Percentiles rank a stretch among this genome's conserved stretches.
These are phyloP conservation scores for Muscina levida DNA, from an alignment of 2,888 invertebrate species.

Conservation along the genomic window DNA sequence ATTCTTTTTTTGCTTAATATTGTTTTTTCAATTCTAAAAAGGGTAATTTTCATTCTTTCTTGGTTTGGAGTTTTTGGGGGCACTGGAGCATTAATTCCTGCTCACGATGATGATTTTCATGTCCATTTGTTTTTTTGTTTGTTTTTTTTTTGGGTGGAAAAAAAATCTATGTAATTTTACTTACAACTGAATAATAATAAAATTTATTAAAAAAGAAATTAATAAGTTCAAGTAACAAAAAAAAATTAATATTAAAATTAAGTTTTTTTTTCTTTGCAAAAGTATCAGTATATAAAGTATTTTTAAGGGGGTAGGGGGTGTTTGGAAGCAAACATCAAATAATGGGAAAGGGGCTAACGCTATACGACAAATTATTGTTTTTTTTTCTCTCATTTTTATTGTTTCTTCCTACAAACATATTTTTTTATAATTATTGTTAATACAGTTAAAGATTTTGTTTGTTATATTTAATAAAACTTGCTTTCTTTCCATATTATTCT, in stretches of 20 bases:
- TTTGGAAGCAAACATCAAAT: background rate
- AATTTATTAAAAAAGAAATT: too few relatives aligned
- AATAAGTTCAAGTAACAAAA: too few relatives aligned
- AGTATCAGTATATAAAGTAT: too few relatives aligned
- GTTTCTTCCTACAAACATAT: slow-evolving; percentile 52
- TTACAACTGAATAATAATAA: slow-evolving; percentile 37
- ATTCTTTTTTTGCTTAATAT: slow-evolving; percentile 36
- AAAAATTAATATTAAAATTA: background rate
- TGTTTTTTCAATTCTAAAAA: slow-evolving; percentile 21
- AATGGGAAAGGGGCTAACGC: background rate
- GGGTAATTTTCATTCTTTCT: too few relatives aligned
- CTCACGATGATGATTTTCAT: too few relatives aligned
- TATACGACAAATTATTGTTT: slow-evolving; percentile 11
- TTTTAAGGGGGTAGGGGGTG: too few relatives aligned
- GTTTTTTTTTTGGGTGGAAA: background rate
- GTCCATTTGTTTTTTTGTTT: too few relatives aligned
- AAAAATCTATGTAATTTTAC: slow-evolving; percentile 28
- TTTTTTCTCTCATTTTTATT: slow-evolving; percentile 41
- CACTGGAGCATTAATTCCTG: too few relatives aligned
- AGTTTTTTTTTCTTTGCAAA: background rate
- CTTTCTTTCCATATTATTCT: slow-evolving; percentile 45
- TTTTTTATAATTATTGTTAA: slow-evolving; percentile 51
- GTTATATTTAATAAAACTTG: slow-evolving; percentile 58
- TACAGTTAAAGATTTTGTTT: slow-evolving; percentile 61
- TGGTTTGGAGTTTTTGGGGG: background rate